phyloP scores from a whole-genome alignment of 2,888 invertebrate species.

The Nycteola revayana region DNA sequence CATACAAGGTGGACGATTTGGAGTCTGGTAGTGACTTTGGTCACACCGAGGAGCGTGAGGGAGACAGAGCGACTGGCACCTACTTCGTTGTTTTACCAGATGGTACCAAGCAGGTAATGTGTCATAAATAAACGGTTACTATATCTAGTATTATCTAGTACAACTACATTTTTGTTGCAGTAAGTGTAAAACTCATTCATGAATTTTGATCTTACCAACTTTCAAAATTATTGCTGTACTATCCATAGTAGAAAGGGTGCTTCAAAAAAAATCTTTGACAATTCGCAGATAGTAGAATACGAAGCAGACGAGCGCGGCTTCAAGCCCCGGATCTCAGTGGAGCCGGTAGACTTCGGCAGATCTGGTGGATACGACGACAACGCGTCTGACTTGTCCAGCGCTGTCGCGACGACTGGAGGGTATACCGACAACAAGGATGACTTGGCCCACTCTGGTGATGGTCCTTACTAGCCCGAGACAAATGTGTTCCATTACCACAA shows the following conservation, averaged over 20 bases:
- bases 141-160: no score
- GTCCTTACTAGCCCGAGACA: constrained; percentile 68
- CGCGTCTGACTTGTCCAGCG: no score
- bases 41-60: constrained; percentile 84
- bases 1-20: constrained; percentile 84
- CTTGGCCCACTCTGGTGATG: constrained; percentile 30
- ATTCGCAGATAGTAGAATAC: constrained; percentile 84
- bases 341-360: constrained; percentile 34
- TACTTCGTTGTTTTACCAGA: constrained; percentile 86
- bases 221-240: no score
- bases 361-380: background rate
- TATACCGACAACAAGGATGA: background rate
- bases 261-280: no score
- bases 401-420: background rate
- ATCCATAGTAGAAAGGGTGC: no score
- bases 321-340: constrained; percentile 84
- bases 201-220: no score
- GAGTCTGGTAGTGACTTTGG: constrained; percentile 85
- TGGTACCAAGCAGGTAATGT: constrained; percentile 82
- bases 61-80: constrained; percentile 83
- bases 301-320: constrained; percentile 87
- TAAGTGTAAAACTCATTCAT: no score
- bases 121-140: no score
- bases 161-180: no score
- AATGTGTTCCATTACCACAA: no score